A percentile compares a stretch with the other conserved stretches of the same genome.
phyloP scores from a whole-genome alignment of 2,888 invertebrate genomes.

The Drosophila macrospina region DNA sequence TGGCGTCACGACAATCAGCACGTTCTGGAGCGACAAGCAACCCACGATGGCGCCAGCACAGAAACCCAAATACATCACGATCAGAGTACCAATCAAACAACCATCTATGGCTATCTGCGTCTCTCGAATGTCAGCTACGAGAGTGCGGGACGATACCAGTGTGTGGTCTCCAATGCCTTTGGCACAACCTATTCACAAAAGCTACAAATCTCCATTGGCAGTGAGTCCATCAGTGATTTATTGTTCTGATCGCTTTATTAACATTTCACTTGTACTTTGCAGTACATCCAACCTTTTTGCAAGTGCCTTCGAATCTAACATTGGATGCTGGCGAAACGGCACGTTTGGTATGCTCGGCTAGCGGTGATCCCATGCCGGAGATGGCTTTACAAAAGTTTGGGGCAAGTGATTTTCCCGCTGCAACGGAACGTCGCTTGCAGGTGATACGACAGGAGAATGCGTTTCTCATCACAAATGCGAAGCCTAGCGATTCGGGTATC shows the following conservation, averaged over 20 bases:
- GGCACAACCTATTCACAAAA: slow-evolving; percentile 95
- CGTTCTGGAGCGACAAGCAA: slow-evolving; percentile 80
- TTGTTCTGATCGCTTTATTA: no score
- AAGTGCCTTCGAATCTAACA: slow-evolving; percentile 93
- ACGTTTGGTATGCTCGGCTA: slow-evolving; percentile 95
- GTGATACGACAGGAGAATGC: slow-evolving; percentile 96
- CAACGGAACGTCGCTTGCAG: slow-evolving; percentile 95
- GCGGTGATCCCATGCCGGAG: slow-evolving; percentile 94
- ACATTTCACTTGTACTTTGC: slow-evolving; percentile 43
- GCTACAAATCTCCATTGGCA: slow-evolving; percentile 94
- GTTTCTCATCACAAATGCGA: slow-evolving; percentile 96
- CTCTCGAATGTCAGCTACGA: slow-evolving; percentile 91
- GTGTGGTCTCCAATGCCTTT: slow-evolving; percentile 94
- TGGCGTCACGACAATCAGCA: slow-evolving; percentile 95
- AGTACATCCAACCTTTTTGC: slow-evolving; percentile 94
- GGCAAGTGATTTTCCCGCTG: slow-evolving; percentile 97
- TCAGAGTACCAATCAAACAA: slow-evolving; percentile 86
- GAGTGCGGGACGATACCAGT: slow-evolving; percentile 96
- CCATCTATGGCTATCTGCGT: slow-evolving; percentile 90
- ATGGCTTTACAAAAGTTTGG: slow-evolving; percentile 96
- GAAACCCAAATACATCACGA: slow-evolving; percentile 85
- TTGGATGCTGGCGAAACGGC: slow-evolving; percentile 94
- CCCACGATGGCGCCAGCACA: slow-evolving; percentile 74
- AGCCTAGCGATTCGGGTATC: slow-evolving; percentile 94
- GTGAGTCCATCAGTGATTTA: slow-evolving; percentile 85